Evolutionary conservation across 2,797 vertebrate species (phyloP), one percentile per base, ranked within the genome.

Genomic region (Sebastes minor): DNA sequence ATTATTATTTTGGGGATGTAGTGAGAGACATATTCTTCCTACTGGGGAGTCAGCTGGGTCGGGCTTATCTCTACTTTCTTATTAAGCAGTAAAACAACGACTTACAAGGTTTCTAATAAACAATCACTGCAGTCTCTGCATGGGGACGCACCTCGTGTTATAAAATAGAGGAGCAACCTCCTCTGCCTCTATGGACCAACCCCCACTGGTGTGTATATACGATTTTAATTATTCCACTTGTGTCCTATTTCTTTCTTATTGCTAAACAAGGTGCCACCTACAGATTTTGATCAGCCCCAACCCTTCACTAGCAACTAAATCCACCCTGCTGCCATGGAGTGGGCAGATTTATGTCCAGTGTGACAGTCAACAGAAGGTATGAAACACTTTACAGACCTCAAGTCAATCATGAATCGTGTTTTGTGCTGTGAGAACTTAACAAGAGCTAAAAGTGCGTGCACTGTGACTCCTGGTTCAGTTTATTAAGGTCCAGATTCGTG

Each of bases 271-370:
- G 93, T 96, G 94, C 89, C 96, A 96, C 64, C 86, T 97, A 71
- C 91, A 97, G 85, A 97, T 99, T 92, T 91, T 98, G 71, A 97
- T 99, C 92, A 99, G 97, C 86, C 97, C 98, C 38, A 99, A 97
- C 92, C 97, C 97, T 0, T 97, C 97, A 4, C 86, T 99, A 71
- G 96, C 96, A 38, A 94, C 91, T 83, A 99, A 96, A 64, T 86
- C 94, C 30, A 89, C 94, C 11, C 67, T 97, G 90, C 91, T 98
- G 81, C 98, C 98, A 8, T 99, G 99, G 99, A 97, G 94, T 76
- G 99, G 99, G 22, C 95, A 97, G 66, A 94, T 99, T 71, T 99
- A 97, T 77, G 83, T 99, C 46, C 96, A 96, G 86, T 97, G 97
- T 95, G 96, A 97, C 70, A 83, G 93, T 46, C 95, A 94, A 72